Evolutionary conservation across 2,888 invertebrate genomes (phyloP).

Genomic region (Drosophila lutescens): DNA sequence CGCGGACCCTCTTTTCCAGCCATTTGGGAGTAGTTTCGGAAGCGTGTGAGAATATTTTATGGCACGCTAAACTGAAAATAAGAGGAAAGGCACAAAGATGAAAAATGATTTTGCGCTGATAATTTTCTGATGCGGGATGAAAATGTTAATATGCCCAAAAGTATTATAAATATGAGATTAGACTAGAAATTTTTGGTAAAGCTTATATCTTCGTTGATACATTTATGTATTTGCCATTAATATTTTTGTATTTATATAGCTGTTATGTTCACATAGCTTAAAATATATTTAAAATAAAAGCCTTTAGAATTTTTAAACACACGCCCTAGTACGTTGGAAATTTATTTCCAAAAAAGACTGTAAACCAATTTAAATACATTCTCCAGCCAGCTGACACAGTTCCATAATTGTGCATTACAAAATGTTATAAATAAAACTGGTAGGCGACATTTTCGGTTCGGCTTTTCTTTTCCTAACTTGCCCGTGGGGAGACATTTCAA

Average conservation of each 20-base stretch:
- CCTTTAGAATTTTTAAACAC: too few species aligned
- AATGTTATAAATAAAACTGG: slow-evolving; percentile 15
- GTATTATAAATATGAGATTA: slow-evolving; percentile 1
- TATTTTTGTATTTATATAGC: too few species aligned
- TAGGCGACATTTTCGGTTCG: slow-evolving; percentile 1
- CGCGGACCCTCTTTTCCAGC: slow-evolving; percentile 23
- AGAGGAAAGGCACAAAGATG: slow-evolving; percentile 21
- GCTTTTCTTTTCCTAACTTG: slow-evolving; percentile 41
- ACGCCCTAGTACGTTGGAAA: too few species aligned
- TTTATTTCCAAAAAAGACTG: too few species aligned
- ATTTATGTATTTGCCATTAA: too few species aligned
- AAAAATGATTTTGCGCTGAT: slow-evolving; percentile 42
- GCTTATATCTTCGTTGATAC: not conserved
- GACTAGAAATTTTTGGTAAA: not conserved
- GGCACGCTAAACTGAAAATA: slow-evolving; percentile 39
- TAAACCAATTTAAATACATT: not conserved
- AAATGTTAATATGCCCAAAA: slow-evolving; percentile 23
- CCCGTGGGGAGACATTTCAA: slow-evolving; percentile 73
- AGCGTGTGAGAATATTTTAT: slow-evolving; percentile 46
- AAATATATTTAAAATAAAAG: too few species aligned
- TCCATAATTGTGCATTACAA: slow-evolving; percentile 6
- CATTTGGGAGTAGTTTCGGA: slow-evolving; percentile 44
- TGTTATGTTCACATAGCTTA: too few species aligned
- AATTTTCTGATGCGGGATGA: slow-evolving; percentile 21
- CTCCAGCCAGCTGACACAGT: not conserved